Evolutionary conservation across 2,888 invertebrate species (phyloP).

Genomic region (Stenoptilia bipunctidactyla): DNA sequence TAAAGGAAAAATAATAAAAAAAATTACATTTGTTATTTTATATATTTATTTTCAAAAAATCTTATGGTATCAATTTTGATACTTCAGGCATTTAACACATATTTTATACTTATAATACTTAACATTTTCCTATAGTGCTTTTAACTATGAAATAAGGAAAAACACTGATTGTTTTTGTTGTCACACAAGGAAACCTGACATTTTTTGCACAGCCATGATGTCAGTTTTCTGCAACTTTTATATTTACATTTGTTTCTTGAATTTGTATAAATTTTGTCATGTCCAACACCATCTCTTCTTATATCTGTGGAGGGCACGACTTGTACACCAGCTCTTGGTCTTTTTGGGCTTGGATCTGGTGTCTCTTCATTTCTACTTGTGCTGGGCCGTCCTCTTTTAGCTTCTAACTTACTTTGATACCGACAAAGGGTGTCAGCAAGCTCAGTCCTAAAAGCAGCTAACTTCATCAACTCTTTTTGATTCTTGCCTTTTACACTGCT

Average conservation of each 20-base stretch:
- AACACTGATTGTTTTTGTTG: constrained; percentile 27
- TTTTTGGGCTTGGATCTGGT: constrained; percentile 19
- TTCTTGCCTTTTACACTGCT: constrained; percentile 22
- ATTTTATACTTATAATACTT: no score
- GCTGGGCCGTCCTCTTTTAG: constrained; percentile 25
- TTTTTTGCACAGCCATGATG: constrained; percentile 23
- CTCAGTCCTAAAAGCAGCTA: constrained; percentile 26
- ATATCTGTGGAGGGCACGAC: constrained; percentile 17
- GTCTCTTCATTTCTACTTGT: constrained; percentile 19
- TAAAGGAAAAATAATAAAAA: no score
- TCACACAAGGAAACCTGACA: constrained; percentile 25
- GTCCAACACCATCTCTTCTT: constrained; percentile 16
- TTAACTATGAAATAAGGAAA: constrained; percentile 20
- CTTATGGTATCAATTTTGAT: no score
- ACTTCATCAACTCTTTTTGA: constrained; percentile 22
- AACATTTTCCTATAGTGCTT: no score
- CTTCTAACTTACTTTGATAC: constrained; percentile 22
- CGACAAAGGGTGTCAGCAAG: constrained; percentile 24
- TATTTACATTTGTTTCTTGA: constrained; percentile 24
- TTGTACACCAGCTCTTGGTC: constrained; percentile 17
- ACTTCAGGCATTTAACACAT: no score
- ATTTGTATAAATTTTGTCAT: constrained; percentile 24
- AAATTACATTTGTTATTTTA: no score
- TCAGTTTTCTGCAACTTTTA: constrained; percentile 24
- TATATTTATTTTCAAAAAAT: no score